Evolutionary conservation across 2,797 vertebrate genomes (phyloP).

Genomic region (Myoxocephalus aenaeus): DNA sequence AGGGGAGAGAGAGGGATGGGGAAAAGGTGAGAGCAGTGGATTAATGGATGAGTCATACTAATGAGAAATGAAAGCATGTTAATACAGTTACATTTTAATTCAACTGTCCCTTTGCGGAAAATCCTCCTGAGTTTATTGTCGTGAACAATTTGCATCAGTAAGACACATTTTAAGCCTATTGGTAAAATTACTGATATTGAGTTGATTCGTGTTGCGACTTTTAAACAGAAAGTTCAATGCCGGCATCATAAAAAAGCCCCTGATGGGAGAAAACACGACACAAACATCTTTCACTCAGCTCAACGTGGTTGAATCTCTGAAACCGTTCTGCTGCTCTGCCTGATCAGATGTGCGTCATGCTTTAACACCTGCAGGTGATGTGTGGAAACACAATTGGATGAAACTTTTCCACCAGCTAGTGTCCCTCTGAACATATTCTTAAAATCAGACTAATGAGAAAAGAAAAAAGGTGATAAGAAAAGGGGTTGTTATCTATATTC

Average conservation of each 20-base stretch:
- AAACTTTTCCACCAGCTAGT: slow-evolving; percentile 5
- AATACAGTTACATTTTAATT: neutral
- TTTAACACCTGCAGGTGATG: slow-evolving; percentile 4
- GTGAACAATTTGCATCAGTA: neutral
- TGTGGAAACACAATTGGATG: slow-evolving; percentile 1
- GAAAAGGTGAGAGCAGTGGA: neutral
- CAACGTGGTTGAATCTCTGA: neutral
- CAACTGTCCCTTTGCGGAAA: neutral
- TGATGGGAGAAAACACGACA: neutral
- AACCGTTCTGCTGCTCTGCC: neutral
- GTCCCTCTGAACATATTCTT: slow-evolving; percentile 9
- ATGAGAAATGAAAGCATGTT: neutral
- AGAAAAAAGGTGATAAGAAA: slow-evolving; percentile 8
- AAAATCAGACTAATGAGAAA: slow-evolving; percentile 27
- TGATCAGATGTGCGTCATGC: neutral
- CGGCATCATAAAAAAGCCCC: neutral
- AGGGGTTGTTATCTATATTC: neutral
- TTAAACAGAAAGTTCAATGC: neutral
- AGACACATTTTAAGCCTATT: neutral
- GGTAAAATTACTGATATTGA: neutral
- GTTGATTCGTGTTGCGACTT: neutral
- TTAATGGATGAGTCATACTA: slow-evolving; percentile 8
- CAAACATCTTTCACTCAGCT: neutral
- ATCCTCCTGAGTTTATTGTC: neutral
- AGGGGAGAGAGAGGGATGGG: neutral